Conservation (phyloP, 2,888 invertebrate species). For the Xanthorhoe spadicearia region DNA sequence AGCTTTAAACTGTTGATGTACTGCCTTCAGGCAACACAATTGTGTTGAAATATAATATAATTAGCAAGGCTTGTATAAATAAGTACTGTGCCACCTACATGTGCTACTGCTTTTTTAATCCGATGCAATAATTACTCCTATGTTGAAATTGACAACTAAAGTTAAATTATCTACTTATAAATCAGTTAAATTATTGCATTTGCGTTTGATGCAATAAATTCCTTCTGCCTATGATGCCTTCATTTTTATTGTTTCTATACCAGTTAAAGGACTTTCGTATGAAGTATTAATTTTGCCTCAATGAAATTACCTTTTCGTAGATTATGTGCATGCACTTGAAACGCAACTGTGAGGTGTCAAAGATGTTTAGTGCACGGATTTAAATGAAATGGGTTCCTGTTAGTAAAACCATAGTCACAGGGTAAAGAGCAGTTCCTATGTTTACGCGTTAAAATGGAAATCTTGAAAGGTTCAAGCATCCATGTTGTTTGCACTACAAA, state of each 20-base stretch:
- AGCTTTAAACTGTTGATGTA: slow-evolving; percentile 22
- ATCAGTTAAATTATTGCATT: too few species aligned
- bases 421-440: slow-evolving; percentile 6
- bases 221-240: too few species aligned
- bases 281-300: not conserved
- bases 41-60: slow-evolving; percentile 16
- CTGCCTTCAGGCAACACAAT: slow-evolving; percentile 19
- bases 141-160: too few species aligned
- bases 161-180: too few species aligned
- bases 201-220: too few species aligned
- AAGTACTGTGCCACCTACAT: not conserved
- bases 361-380: slow-evolving; percentile 62
- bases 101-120: too few species aligned
- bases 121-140: too few species aligned
- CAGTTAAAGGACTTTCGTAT: not conserved
- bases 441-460: not conserved
- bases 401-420: slow-evolving; percentile 60
- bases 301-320: not conserved
- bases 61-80: not conserved
- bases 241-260: not conserved
- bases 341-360: slow-evolving; percentile 44
- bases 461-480: not conserved
- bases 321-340: slow-evolving; percentile 33
- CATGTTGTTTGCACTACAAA: not conserved
- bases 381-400: slow-evolving; percentile 59